Percentiles rank a stretch among this genome's conserved stretches.
phyloP scores from a whole-genome alignment of 2,888 invertebrate genomes.

The Serrognathus titanus region DNA sequence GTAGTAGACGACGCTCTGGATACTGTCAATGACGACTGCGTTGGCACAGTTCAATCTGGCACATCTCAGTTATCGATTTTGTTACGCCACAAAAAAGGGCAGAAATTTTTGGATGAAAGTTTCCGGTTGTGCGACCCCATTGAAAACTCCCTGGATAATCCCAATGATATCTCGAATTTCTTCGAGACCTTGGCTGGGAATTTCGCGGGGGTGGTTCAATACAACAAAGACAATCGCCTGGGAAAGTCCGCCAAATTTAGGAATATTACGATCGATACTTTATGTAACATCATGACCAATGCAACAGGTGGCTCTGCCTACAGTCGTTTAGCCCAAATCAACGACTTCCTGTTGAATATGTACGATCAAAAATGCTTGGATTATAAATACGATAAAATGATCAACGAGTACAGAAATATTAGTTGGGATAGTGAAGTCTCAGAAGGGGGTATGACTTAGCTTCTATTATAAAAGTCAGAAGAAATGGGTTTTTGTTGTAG shows the following conservation, averaged over 20 bases:
- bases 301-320: constrained; percentile 59
- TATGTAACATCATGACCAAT: constrained; percentile 73
- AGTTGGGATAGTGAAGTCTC: constrained; percentile 63
- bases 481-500: constrained; percentile 40
- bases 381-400: constrained; percentile 75
- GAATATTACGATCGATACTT: constrained; percentile 75
- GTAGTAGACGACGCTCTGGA: constrained; percentile 75
- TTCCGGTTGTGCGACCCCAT: constrained; percentile 79
- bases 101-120: constrained; percentile 62
- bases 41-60: constrained; percentile 61
- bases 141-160: constrained; percentile 56
- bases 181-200: constrained; percentile 79
- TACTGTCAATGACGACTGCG: constrained; percentile 67
- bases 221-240: constrained; percentile 87
- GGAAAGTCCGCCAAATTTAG: constrained; percentile 56
- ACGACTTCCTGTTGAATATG: constrained; percentile 63
- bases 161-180: constrained; percentile 72
- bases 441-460: constrained; percentile 56
- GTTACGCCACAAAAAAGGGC: constrained; percentile 60
- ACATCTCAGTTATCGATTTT: constrained; percentile 63
- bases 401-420: constrained; percentile 62
- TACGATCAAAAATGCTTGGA: constrained; percentile 75
- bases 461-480: too few species aligned
- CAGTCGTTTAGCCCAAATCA: constrained; percentile 71
- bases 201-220: constrained; percentile 90